Evolutionary conservation across 1,140 invertebrate genomes (phyloP), one percentile per base, ranked within the genome.

Genomic region (Leguminivora glycinivorella): DNA sequence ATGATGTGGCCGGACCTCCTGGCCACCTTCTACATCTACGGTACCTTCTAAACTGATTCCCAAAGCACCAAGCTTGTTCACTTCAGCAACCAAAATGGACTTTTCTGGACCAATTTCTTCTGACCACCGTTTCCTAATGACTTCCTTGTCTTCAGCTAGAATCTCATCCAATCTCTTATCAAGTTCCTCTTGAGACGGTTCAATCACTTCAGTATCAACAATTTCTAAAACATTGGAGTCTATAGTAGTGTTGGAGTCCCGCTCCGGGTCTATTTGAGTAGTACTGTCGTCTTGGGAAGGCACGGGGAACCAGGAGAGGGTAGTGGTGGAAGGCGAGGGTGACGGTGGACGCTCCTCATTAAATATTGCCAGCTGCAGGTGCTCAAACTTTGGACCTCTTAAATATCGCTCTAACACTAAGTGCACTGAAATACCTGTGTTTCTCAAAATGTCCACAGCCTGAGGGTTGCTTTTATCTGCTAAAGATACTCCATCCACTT

Each of bases 31-130:
- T 14, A 97, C 95, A 85, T 97, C 96, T 19, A 97, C 97, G 7
- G 97, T 98, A 38, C 97, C 98, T 91, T 98, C 97, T 71, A 98
- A 92, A 87, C 96, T 97, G 73, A 98, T 98, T 4, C 98, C 97
- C 69, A 98, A 92, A 67, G 97, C 97, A 78, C 95, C 95, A 75
- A 97, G 94, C 92, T 98, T 98, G 77, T 94, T 94, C 72, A 98
- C 92, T 92, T 97, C 96, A 72, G 96, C 96, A 77, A 97, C 95
- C 78, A 96, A 88, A 81, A 96, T 94, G 79, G 96, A 94, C 76
- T 95, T 93, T 75, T 95, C 94, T 69, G 93, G 88, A 56, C 95
- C 93, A 81, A 97, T 92, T 82, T 96, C 94, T 79, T 92, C 92
- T 79, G 94, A 93, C 96, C 96, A 97, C 85, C 95, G 95, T 43